Evolutionary conservation across 1,140 invertebrate genomes (phyloP).

Genomic region (Megalonaias nervosa): DNA sequence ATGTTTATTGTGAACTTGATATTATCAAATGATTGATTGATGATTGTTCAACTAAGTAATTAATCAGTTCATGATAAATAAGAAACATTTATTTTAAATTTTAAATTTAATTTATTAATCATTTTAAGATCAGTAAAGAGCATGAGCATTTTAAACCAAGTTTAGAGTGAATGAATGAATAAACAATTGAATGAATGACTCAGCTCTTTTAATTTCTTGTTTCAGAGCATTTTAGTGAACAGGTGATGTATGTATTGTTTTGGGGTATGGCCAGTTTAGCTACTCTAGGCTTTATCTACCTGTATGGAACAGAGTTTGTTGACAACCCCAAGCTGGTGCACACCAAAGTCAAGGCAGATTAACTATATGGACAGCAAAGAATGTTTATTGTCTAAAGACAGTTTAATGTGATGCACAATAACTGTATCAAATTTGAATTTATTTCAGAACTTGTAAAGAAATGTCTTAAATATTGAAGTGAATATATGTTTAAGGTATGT

Average conservation of each 20-base stretch:
- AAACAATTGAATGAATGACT: background rate
- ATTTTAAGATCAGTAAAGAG: background rate
- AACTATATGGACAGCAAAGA: constrained; percentile 57
- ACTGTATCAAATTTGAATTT: no score
- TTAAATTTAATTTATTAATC: background rate
- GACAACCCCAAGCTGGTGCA: constrained; percentile 80
- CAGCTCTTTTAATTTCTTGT: constrained; percentile 39
- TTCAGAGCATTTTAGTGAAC: constrained; percentile 86
- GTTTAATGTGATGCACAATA: no score
- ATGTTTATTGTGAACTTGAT: no score
- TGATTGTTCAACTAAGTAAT: background rate
- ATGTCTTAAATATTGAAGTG: no score
- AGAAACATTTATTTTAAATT: background rate
- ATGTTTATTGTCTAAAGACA: constrained; percentile 24
- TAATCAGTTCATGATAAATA: background rate
- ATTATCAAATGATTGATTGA: no score
- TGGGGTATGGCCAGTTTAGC: constrained; percentile 81
- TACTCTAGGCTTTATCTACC: constrained; percentile 83
- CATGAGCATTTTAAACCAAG: no score
- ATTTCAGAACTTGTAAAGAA: no score
- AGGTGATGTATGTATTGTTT: constrained; percentile 90
- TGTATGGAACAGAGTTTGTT: constrained; percentile 84
- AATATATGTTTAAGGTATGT: no score
- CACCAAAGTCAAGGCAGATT: constrained; percentile 57
- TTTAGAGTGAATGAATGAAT: background rate